phyloP scores from a whole-genome alignment of 1,140 invertebrate species.

The Scaptodrosophila lebanonensis region DNA sequence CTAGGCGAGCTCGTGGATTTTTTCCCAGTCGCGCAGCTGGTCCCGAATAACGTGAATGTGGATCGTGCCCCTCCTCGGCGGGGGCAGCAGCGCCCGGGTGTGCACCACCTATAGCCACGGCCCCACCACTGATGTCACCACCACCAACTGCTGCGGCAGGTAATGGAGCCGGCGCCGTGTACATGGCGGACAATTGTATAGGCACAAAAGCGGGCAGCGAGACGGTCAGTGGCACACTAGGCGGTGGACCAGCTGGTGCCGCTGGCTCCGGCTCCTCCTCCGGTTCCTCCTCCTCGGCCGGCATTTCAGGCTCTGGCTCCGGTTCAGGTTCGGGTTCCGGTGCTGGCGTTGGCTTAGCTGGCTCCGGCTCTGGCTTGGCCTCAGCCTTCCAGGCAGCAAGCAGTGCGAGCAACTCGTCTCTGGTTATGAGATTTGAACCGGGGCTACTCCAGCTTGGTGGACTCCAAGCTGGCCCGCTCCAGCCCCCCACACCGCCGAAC shows the following conservation, averaged over 20 bases:
- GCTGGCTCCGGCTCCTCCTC: slow-evolving; percentile 21
- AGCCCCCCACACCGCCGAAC: slow-evolving; percentile 22
- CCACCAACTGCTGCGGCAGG: slow-evolving; percentile 24
- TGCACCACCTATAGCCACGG: slow-evolving; percentile 12
- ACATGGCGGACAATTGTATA: slow-evolving; percentile 72
- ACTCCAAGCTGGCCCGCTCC: slow-evolving; percentile 32
- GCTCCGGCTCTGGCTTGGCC: slow-evolving; percentile 43
- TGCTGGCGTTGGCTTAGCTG: slow-evolving; percentile 27
- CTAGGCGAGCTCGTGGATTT: too few relatives aligned
- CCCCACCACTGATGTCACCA: neutral
- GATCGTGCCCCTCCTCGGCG: too few relatives aligned
- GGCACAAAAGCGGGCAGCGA: slow-evolving; percentile 71
- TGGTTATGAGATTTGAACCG: slow-evolving; percentile 47
- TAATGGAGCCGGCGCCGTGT: slow-evolving; percentile 50
- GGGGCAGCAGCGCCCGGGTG: slow-evolving; percentile 2
- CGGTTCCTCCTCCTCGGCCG: slow-evolving; percentile 5
- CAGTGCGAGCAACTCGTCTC: slow-evolving; percentile 58
- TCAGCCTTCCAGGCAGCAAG: slow-evolving; percentile 60
- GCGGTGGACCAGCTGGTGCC: slow-evolving; percentile 44
- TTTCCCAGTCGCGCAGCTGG: too few relatives aligned
- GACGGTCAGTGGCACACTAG: slow-evolving; percentile 64
- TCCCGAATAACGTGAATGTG: too few relatives aligned
- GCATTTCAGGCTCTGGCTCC: slow-evolving; percentile 36
- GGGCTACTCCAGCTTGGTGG: slow-evolving; percentile 28
- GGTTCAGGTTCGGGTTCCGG: slow-evolving; percentile 38